Evolutionary conservation across 2,797 vertebrate species (phyloP).

Genomic region (Linurgus olivaceus): DNA sequence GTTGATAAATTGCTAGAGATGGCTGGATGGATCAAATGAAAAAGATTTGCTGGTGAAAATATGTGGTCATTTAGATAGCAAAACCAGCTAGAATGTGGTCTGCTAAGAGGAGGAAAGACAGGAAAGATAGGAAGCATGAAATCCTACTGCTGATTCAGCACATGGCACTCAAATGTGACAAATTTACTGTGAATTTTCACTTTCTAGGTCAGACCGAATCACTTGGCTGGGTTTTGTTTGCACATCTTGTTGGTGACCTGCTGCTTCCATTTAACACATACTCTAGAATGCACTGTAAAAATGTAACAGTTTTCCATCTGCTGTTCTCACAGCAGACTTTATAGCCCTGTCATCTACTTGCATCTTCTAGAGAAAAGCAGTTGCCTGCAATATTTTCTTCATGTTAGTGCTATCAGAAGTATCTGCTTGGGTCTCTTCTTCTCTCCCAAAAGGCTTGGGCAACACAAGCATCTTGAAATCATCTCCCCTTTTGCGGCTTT

Average conservation of each 20-base stretch:
- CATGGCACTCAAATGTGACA: neutral
- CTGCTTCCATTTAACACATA: conserved; percentile 29
- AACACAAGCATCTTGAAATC: neutral
- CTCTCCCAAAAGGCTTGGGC: neutral
- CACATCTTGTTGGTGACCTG: conserved; percentile 5
- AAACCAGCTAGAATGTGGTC: neutral
- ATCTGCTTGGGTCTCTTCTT: neutral
- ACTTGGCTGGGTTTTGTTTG: conserved; percentile 33
- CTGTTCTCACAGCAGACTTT: conserved; percentile 6
- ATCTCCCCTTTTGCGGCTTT: neutral
- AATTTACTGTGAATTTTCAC: neutral
- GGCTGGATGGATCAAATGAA: neutral
- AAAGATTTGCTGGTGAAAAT: neutral
- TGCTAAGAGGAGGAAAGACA: neutral
- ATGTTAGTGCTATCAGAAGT: neutral
- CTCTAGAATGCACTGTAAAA: neutral
- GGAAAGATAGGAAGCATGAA: neutral
- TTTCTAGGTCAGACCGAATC: conserved; percentile 29
- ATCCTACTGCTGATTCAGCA: neutral
- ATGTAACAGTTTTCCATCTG: neutral
- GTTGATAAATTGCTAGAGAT: neutral
- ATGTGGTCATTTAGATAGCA: neutral
- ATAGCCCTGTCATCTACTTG: neutral
- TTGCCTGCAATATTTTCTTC: neutral
- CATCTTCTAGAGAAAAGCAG: neutral